Evolutionary conservation across 2,113 vertebrate species (phyloP).

Genomic region (Caloenas nicobarica): DNA sequence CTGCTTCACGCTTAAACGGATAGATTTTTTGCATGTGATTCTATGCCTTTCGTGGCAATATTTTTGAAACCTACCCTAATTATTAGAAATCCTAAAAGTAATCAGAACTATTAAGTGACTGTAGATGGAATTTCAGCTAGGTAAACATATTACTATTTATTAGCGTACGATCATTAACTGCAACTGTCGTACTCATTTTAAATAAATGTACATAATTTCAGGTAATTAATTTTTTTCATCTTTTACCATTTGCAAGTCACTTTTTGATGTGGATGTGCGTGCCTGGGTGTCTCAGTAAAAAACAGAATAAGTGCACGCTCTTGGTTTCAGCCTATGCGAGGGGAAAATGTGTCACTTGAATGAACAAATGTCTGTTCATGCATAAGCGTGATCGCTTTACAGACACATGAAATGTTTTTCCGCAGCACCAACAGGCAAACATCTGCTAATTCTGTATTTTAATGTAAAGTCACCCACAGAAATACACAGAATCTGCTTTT

Average conservation of each 20-base stretch:
- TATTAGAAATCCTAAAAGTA: not conserved
- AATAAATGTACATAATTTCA: not conserved
- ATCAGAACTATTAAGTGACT: not conserved
- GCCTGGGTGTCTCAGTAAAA: not conserved
- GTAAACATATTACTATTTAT: not conserved
- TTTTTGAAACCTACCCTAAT: not conserved
- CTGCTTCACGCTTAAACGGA: not conserved
- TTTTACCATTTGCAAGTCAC: not conserved
- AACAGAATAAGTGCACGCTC: not conserved
- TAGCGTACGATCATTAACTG: not conserved
- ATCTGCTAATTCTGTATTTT: not conserved
- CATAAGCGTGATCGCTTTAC: not conserved
- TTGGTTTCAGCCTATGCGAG: not conserved
- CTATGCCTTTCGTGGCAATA: not conserved
- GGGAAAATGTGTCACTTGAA: not conserved
- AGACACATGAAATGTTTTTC: not conserved
- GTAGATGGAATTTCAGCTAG: not conserved
- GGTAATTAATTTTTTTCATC: not conserved
- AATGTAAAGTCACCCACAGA: not conserved
- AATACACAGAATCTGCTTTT: not conserved
- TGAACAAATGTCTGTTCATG: slow-evolving; percentile 4
- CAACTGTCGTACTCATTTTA: not conserved
- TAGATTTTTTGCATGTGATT: not conserved
- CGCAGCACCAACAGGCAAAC: not conserved
- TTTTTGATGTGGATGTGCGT: not conserved